phyloP scores from a whole-genome alignment of 2,113 vertebrate species.

The Merops nubicus region DNA sequence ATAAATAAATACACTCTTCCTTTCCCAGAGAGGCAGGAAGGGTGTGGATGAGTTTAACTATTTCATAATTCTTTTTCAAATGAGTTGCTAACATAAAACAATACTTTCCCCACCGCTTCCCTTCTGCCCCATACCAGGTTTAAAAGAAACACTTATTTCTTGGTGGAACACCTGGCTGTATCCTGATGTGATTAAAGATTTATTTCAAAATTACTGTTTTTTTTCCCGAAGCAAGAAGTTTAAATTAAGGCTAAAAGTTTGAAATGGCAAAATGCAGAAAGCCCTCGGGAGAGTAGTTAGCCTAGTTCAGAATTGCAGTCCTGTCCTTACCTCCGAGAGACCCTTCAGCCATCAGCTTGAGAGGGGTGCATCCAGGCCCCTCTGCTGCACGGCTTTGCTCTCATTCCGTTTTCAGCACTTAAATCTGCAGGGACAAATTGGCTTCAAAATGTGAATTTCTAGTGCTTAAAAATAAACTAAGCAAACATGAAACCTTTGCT shows the following conservation, averaged over 20 bases:
- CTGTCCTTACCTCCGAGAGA: not conserved
- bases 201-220: not conserved
- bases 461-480: slow-evolving; percentile 1
- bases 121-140: fast-evolving
- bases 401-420: not conserved
- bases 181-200: not conserved
- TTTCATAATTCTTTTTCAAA: slow-evolving; percentile 28
- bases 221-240: not conserved
- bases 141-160: not conserved
- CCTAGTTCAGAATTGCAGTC: not conserved
- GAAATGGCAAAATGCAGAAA: not conserved
- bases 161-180: not conserved
- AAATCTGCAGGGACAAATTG: not conserved
- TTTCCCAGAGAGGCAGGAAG: slow-evolving; percentile 65
- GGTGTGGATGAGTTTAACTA: slow-evolving; percentile 44
- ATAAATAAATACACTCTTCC: slow-evolving; percentile 59
- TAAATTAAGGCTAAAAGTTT: not conserved
- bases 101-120: not conserved
- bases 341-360: not conserved
- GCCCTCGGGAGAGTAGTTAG: not conserved
- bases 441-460: not conserved
- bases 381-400: not conserved
- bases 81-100: not conserved
- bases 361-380: not conserved
- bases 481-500: not conserved